Base-by-base conservation (phyloP, 2,888 invertebrate genomes). In the Acanthopleura granulata region DNA sequence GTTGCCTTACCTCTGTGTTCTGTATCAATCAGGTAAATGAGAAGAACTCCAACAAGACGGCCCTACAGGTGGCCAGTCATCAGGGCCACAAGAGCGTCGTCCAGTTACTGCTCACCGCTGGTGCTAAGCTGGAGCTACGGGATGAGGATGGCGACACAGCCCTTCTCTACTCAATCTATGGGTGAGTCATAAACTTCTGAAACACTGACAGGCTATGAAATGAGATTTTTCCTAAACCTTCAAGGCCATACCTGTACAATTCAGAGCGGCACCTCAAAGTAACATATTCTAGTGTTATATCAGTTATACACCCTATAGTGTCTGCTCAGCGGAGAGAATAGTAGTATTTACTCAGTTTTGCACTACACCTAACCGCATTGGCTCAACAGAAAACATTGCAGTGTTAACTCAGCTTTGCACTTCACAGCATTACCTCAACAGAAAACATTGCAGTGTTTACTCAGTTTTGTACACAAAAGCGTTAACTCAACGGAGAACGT, bases 131-230 rank as follows among this genome's bases (percentile, higher is more conserved):
- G 0, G 94, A 94, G 84, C 92, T 94, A 0, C 92, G 93, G 14
- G 96, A 96, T 89, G 94, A 94, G 81, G 95, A 95, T 84, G 95
- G 95, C 0, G 95, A 96, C 87, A 94, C 95, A 0, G 94, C 95
- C 14, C 91, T 96, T 40, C 95, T 95, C 89, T 95, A 95, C 86
- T 94, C 95, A 0, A 95, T 95, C 9, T 95, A 95, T 90, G 95
- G 95, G 93, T 93, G 86, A 80, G 80, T 80, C 25, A 49, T 62
- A 62, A 11, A 40, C 9, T 9, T 30, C 15, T 4, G 4, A 22
- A 22, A 40, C 18, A 29, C 9, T n/a, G 25, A 51, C 49, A 50
- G 16, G 49, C n/a, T 40, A 40, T 40, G 9, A 40, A 40, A 40
- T 40, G 40, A n/a, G 40, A 40, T 3, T 73, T 25, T 0, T 18